These are phyloP conservation scores for Scyliorhinus canicula DNA, from an alignment of 2,797 vertebrate genomes.

Conservation along the genomic window DNA sequence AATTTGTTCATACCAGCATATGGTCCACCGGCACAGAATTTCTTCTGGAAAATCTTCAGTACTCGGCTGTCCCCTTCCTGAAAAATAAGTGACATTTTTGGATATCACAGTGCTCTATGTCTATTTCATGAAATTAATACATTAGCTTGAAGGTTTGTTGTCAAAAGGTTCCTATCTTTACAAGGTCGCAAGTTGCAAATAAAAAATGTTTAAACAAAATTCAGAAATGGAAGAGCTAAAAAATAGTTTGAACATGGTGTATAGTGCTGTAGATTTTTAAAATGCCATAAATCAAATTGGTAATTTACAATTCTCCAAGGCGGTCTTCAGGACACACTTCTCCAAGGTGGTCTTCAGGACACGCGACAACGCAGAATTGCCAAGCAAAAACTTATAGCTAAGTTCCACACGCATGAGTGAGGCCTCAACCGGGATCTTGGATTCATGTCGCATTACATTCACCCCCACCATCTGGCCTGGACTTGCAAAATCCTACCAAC, in stretches of 20 bases:
- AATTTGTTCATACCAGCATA: slow-evolving; percentile 56
- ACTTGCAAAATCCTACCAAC: too few species aligned
- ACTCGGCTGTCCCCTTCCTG: slow-evolving; percentile 82
- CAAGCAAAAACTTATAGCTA: too few species aligned
- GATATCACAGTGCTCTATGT: neutral
- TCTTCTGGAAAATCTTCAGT: slow-evolving; percentile 87
- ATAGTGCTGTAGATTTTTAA: neutral
- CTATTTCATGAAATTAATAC: neutral
- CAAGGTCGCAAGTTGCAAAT: neutral
- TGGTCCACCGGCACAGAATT: slow-evolving; percentile 94
- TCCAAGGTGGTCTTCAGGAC: too few species aligned
- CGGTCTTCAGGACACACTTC: too few species aligned
- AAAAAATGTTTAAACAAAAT: neutral
- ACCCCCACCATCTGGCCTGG: too few species aligned
- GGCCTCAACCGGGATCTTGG: too few species aligned
- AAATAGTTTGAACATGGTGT: neutral
- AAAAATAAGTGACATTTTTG: slow-evolving; percentile 40
- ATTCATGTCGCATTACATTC: too few species aligned
- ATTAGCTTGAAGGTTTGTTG: neutral
- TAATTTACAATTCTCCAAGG: neutral
- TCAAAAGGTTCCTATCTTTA: neutral
- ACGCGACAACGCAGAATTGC: too few species aligned
- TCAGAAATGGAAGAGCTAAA: neutral
- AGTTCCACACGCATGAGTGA: too few species aligned
- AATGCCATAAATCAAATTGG: neutral